Base-by-base conservation (phyloP, 2,113 vertebrate species). In the Eidolon helvum region DNA sequence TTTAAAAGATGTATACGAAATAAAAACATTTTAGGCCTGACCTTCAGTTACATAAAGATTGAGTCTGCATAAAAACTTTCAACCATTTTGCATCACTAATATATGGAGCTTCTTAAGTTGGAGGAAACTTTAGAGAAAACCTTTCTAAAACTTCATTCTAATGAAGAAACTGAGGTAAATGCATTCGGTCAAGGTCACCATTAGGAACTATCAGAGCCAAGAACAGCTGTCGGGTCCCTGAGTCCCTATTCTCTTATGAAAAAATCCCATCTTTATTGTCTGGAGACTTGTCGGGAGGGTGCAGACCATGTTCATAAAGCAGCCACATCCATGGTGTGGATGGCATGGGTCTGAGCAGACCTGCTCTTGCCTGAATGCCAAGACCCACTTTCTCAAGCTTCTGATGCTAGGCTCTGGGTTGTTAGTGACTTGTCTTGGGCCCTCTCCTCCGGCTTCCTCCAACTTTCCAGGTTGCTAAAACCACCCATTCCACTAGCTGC, bases 1-100 rank as follows among this genome's bases (percentile, higher is more conserved):
- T 97, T 96, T 75, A 92, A 95, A 90, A 95, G 65, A 96, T 92
- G 92, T 92, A 72, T 80, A 43, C 80, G 74, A 96, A 95, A 96
- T 96, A 79, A 96, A 97, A 69, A 75, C 59, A 91, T 93, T 75
- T 95, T 63, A 90, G 35, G 66, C 30, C 11, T 93, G 96, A 84
- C 72, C 87, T 95, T 77, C 33, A 79, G n/a, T 79, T 93, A 48
- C 69, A 48, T 87, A 80, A 97, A 95, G 40, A 95, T 66, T 53
- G 38, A 40, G 26, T 95, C 80, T 92, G 30, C 93, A 71, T 87
- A 87, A 92, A 97, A 90, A 66, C 21, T 40, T 75, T 22, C 19
- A 83, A 79, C 1, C 53, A 85, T 96, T 91, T 96, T 90, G 43
- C 84, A 65, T 94, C 59, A 75, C 55, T 89, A 63, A 87, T 55